Conservation (phyloP, 1,140 invertebrate genomes). For the Drosophila repleta region DNA sequence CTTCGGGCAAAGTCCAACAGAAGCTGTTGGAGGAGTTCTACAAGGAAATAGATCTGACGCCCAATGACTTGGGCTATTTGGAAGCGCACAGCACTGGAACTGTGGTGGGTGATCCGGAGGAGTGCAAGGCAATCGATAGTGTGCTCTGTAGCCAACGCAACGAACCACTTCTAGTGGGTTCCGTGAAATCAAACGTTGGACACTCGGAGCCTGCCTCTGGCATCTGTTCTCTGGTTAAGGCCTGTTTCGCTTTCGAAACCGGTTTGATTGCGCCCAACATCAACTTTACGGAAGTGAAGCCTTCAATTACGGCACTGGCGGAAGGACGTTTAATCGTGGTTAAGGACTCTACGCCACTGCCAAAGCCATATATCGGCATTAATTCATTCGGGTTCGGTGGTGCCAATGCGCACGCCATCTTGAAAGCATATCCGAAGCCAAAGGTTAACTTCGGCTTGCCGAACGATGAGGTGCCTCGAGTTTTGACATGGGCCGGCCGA, state of each 20-base stretch:
- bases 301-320: constrained; percentile 89
- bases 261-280: constrained; percentile 92
- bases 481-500: constrained; percentile 86
- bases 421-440: constrained; percentile 86
- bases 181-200: constrained; percentile 96
- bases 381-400: constrained; percentile 95
- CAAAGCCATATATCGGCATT: constrained; percentile 87
- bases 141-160: constrained; percentile 89
- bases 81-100: constrained; percentile 97
- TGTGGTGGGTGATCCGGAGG: constrained; percentile 93
- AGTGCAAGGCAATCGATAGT: constrained; percentile 93
- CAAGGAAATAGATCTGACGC: constrained; percentile 91
- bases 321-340: constrained; percentile 90
- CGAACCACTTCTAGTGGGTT: constrained; percentile 92
- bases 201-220: constrained; percentile 96
- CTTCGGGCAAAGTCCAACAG: constrained; percentile 92
- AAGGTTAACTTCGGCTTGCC: constrained; percentile 85
- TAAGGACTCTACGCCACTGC: constrained; percentile 87
- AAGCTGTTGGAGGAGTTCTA: constrained; percentile 93
- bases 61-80: constrained; percentile 90
- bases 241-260: constrained; percentile 90
- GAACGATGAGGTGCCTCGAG: constrained; percentile 85
- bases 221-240: constrained; percentile 92
- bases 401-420: constrained; percentile 90
- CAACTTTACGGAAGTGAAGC: constrained; percentile 89